A percentile compares a stretch with the other conserved stretches of the same genome.
Evolutionary conservation across 2,888 invertebrate genomes (phyloP).

Genomic region (Drosophila nigricruria): DNA sequence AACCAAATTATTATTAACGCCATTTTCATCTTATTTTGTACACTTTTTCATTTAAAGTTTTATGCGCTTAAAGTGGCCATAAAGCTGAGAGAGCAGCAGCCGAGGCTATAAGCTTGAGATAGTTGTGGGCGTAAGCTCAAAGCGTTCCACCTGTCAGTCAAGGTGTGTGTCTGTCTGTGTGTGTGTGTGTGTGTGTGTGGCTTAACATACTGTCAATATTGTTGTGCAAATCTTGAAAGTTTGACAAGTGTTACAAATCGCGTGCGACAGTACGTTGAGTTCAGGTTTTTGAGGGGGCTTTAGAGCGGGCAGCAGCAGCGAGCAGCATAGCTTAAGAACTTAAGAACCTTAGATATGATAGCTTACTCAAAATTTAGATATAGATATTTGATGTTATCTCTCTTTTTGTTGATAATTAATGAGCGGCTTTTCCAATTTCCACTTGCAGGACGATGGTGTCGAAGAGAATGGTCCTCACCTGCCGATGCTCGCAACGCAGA

Average conservation of each 20-base stretch:
- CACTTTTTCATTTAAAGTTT: slow-evolving; percentile 79
- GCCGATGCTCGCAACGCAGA: slow-evolving; percentile 92
- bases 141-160: slow-evolving; percentile 48
- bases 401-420: slow-evolving; percentile 38
- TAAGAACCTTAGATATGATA: slow-evolving; percentile 37
- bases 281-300: slow-evolving; percentile 23
- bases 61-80: slow-evolving; percentile 67
- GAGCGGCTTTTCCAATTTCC: slow-evolving; percentile 66
- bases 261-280: slow-evolving; percentile 36
- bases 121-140: slow-evolving; percentile 28
- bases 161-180: neutral
- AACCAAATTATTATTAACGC: slow-evolving; percentile 85
- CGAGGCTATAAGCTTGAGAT: slow-evolving; percentile 16
- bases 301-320: slow-evolving; percentile 29
- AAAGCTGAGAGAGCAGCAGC: slow-evolving; percentile 14
- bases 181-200: slow-evolving; percentile 29
- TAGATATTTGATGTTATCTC: neutral
- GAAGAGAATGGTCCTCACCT: slow-evolving; percentile 95
- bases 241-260: slow-evolving; percentile 80
- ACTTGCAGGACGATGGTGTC: slow-evolving; percentile 95
- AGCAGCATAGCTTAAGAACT: slow-evolving; percentile 58
- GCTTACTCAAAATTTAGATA: neutral
- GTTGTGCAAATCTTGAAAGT: slow-evolving; percentile 63
- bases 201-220: slow-evolving; percentile 70
- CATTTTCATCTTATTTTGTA: slow-evolving; percentile 68